Base-by-base conservation (phyloP, 2,888 invertebrate genomes). In the Hartigia nigra region DNA sequence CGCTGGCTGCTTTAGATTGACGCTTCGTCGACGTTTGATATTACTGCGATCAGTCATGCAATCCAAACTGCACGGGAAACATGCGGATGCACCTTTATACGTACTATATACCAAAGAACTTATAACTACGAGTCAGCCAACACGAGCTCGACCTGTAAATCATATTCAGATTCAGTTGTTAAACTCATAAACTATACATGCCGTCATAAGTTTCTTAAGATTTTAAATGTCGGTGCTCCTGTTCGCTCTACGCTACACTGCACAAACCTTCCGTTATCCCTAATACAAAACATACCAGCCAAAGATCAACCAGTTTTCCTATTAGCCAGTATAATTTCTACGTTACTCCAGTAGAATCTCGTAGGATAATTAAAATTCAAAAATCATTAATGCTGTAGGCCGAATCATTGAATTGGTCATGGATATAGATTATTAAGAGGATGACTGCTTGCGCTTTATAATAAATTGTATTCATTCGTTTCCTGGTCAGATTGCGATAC, bases 141-240 rank as follows among this genome's bases (percentile, higher is more conserved):
- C 78, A 81, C 84, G 78, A 80, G 74, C 81, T 75, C 74, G 78
- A 77, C 77, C 81, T 79, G 82, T 89, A 88, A 88, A 87, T 88
- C 87, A 88, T 87, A 85, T 84, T 88, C 86, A 82, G 84, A 86
- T 85, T 86, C 86, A 86, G 85, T 86, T 87, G 85, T 84, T 84
- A 80, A 82, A 81, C 81, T 83, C 86, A 83, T 86, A 83, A 87
- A 85, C 79, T 77, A 84, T 78, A 37, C 75, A 70, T 80, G 72
- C 31, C 31, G 9, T 34, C 32, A 82, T 79, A 80, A 81, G 80
- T 84, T 81, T 76, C 55, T 23, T 9, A 23, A 55, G 55, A 2
- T 55, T 55, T 55, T 23, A 55, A 55, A 72, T 32, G 32, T 31
- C 23, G 72, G 72, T 23, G 72, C 55, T 72, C 72, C 70, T 70